phyloP scores from a whole-genome alignment of 2,797 vertebrate genomes.

The Enteromius unitaeniatus region DNA sequence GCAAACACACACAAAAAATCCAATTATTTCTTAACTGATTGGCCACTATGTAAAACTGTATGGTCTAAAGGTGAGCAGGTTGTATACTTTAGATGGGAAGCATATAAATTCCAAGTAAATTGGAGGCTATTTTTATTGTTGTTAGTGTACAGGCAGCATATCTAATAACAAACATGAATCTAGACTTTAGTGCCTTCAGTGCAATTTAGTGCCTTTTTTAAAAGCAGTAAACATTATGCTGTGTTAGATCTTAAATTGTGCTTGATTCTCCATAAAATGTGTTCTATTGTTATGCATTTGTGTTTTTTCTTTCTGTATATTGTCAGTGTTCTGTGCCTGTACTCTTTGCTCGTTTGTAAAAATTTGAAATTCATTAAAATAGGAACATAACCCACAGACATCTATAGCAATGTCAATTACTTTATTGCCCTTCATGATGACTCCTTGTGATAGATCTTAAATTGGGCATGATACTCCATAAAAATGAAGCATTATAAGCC shows the following conservation, averaged over 20 bases:
- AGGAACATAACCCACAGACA: not conserved
- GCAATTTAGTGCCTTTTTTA: not conserved
- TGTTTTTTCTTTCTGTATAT: not conserved
- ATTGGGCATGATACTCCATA: slow-evolving; percentile 12
- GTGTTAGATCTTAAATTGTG: not conserved
- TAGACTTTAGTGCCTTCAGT: not conserved
- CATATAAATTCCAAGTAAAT: not conserved
- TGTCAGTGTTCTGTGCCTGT: not conserved
- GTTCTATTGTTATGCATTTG: not conserved
- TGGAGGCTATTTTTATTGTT: not conserved
- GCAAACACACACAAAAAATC: not conserved
- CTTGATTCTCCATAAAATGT: not conserved
- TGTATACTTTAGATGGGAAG: not conserved
- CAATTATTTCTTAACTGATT: not conserved
- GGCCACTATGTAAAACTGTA: not conserved
- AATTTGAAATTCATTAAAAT: not conserved
- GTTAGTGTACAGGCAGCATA: not conserved
- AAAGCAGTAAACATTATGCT: not conserved
- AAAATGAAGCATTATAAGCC: slow-evolving; percentile 21
- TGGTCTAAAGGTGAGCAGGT: not conserved
- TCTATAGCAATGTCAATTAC: slow-evolving; percentile 10
- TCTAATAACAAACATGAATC: not conserved
- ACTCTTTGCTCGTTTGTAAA: not conserved
- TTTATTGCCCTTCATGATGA: slow-evolving; percentile 25
- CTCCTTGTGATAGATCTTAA: slow-evolving; percentile 19